Base-by-base conservation (phyloP, 2,888 invertebrate genomes). In the Caenorhabditis virilis region DNA sequence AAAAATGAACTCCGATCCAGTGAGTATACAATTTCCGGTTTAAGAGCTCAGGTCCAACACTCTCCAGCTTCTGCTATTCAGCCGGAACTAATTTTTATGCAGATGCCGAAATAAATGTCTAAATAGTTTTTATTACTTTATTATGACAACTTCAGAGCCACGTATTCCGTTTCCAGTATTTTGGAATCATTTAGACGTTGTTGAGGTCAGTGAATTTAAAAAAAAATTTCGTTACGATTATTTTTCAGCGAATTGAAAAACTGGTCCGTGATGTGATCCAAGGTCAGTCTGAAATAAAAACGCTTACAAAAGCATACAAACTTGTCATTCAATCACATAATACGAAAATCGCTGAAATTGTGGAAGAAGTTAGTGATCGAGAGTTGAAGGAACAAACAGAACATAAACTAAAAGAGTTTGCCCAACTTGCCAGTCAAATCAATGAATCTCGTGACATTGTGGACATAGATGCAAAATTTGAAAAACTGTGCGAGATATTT, bases 241-340 rank as follows among this genome's bases (percentile, higher is more conserved):
- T 16, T 16, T 45, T 60, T 36, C 39, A 68, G 68, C 38, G 45
- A 35, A 51, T 68, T 30, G 63, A 68, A 50, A 42, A 46, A 1
- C n/a, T 63, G n/a, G 52, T 68, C 0, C 33, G 27, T 15, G 27
- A 46, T 15, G 35, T 63, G 13, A 22, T 45, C 1, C 35, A 30
- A n/a, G 56, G 52, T 2, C 53, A 55, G 42, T 59, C 68, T 26
- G 46, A 51, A 22, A 43, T 68, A n/a, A 45, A 59, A 49, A 68
- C 68, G 11, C 43, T 68, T 1, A 53, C 49, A 6, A 26, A 56
- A 13, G 46, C 54, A 13, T 68, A 63, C 43, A 59, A 63, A 47
- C 38, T 43, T 5, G 51, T 45, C 18, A 30, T 58, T 5, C 33
- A 36, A 20, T 56, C 46, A 2, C 54, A 58, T 38, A 42, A 48